Conservation (phyloP, 35 echinoderm and acorn worm genomes). For the Acanthaster planci region DNA sequence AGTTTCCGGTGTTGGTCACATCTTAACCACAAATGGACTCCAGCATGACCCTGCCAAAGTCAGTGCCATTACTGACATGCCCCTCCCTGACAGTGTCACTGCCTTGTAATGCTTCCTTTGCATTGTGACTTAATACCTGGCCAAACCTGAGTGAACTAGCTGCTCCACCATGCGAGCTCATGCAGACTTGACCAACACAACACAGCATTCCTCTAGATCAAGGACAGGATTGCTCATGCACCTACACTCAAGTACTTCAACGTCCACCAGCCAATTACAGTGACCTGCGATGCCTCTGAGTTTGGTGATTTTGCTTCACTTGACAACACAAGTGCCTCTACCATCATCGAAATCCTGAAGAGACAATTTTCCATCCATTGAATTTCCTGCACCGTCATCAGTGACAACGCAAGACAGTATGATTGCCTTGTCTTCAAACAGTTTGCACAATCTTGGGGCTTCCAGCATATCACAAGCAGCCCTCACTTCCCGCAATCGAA, state of each 20-base stretch:
- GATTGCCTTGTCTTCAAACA: slow-evolving; percentile 40
- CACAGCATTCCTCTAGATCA: slow-evolving; percentile 32
- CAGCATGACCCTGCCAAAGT: slow-evolving; percentile 54
- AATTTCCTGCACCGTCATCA: slow-evolving; percentile 48
- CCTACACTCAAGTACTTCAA: slow-evolving; percentile 59
- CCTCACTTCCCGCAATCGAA: slow-evolving; percentile 61
- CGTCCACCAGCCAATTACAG: slow-evolving; percentile 44
- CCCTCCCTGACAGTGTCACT: slow-evolving; percentile 32
- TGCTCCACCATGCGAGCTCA: slow-evolving; percentile 55
- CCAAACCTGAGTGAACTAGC: slow-evolving; percentile 49
- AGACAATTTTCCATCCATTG: slow-evolving; percentile 69
- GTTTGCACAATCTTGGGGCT: slow-evolving; percentile 68
- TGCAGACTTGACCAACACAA: slow-evolving; percentile 42
- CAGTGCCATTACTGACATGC: slow-evolving; percentile 57
- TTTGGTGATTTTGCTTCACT: slow-evolving; percentile 60
- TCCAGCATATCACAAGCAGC: slow-evolving; percentile 65
- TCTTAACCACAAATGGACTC: slow-evolving; percentile 65
- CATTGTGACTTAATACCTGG: slow-evolving; percentile 74
- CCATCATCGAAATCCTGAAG: slow-evolving; percentile 40
- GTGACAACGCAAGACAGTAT: slow-evolving; percentile 70
- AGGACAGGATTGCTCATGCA: slow-evolving; percentile 30
- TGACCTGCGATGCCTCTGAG: slow-evolving; percentile 66
- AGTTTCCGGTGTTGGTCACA: slow-evolving; percentile 62
- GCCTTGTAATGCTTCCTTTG: slow-evolving; percentile 46
- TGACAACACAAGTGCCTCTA: slow-evolving; percentile 1